Evolutionary conservation across 2,888 invertebrate species (phyloP), one percentile per base, ranked within the genome.

Genomic region (Matsumyia berberina): DNA sequence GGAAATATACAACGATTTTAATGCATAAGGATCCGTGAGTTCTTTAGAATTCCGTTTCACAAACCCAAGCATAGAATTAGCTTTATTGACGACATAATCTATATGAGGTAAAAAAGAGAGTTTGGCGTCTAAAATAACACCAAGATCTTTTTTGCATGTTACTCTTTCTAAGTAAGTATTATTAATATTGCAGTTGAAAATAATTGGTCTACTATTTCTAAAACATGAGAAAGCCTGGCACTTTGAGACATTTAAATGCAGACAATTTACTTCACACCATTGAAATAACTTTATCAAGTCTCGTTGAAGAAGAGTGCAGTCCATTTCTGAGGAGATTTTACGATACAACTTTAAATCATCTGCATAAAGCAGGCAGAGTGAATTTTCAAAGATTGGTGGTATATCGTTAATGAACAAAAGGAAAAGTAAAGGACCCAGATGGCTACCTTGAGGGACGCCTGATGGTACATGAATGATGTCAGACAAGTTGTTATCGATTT

Each of bases 181-280:
- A n/a, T 37, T 5, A n/a, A 37, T n/a, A n/a, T 37, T 37, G n/a
- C n/a, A 37, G 37, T 37, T 37, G n/a, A 37, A 37, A 2, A n/a
- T 37, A 37, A 37, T n/a, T 37, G 37, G 37, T 37, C 3, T 37
- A 37, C n/a, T n/a, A 37, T 37, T 37, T 37, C 37, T 37, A n/a
- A n/a, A 11, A 37, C n/a, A n/a, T n/a, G n/a, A n/a, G n/a, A n/a
- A n/a, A n/a, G 33, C 37, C 11, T n/a, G 37, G n/a, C 37, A 37
- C n/a, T 37, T 37, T 37, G 37, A 37, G 8, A 7, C 5, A 33
- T 8, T 8, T 9, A 4, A 7, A 6, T 4, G 33, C 8, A 4
- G 8, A 33, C 2, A 33, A 33, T 33, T 33, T 33, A 33, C 33
- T 33, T 33, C 6, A 6, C 33, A 33, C 33, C 33, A 33, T 33